Base-by-base conservation (phyloP, 92 coral and sea anemone genomes). In the Diadumene lineata region DNA sequence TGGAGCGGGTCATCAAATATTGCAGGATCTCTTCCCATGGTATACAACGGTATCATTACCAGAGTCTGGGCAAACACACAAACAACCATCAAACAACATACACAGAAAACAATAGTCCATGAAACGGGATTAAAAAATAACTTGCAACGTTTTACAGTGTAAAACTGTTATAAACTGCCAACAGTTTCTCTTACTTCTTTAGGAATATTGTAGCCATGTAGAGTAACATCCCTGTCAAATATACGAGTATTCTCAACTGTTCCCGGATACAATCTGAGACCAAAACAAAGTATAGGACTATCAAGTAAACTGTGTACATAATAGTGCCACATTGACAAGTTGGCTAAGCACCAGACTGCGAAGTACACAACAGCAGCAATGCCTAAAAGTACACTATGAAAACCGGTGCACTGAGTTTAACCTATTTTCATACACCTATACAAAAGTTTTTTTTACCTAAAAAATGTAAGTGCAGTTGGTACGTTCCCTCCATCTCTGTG, bases 151-250 rank as follows among this genome's bases (percentile, higher is more conserved):
- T n/a, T n/a, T n/a, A n/a, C n/a, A n/a, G n/a, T n/a, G n/a, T n/a
- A n/a, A n/a, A n/a, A n/a, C n/a, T n/a, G n/a, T n/a, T n/a, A n/a
- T n/a, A n/a, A n/a, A n/a, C n/a, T n/a, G n/a, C n/a, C n/a, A n/a
- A n/a, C n/a, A n/a, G n/a, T n/a, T n/a, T n/a, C 25, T 11, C 15
- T 48, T 4, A 80, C 69, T 21, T 88, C 94, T 3, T 82, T 87
- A 11, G 94, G 94, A 30, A 86, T 65, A 34, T 66, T 57, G 48
- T 82, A 89, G 9, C 87, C 91, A n/a, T 77, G 67, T 17, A 89
- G 56, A 27, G 70, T 73, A 33, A 85, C 62, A 50, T 89, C 91
- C 15, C 29, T 56, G 10, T 75, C 50, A 21, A 74, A 25, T 32
- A 19, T 29, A 26, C 90, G 88, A 48, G 25, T 24, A 19, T 74